Percentiles rank a stretch among this genome's conserved stretches.
Evolutionary conservation across 2,113 vertebrate species (phyloP).

Genomic region (Rhabdornis inornatus): DNA sequence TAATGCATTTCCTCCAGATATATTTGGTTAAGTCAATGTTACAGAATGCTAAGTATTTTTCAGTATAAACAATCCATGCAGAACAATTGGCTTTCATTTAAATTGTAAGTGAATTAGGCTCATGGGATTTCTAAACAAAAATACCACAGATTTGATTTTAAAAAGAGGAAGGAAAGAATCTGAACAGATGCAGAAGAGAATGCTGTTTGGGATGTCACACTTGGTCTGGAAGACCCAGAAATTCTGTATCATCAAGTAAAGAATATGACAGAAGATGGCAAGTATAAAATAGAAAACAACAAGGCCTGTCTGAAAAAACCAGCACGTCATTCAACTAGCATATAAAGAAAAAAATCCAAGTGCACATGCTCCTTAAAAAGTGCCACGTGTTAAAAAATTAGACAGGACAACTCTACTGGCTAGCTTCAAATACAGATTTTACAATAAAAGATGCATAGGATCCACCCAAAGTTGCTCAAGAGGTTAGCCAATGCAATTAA

Average conservation of each 20-base stretch:
- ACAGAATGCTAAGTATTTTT: not conserved
- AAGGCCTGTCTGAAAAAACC: not conserved
- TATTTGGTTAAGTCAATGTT: not conserved
- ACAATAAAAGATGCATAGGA: not conserved
- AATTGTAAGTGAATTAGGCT: not conserved
- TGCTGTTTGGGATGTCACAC: not conserved
- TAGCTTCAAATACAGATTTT: not conserved
- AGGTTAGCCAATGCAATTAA: not conserved
- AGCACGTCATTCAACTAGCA: not conserved
- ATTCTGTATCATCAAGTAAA: not conserved
- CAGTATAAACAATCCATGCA: not conserved
- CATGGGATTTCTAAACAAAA: not conserved
- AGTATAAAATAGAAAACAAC: not conserved
- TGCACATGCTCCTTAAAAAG: not conserved
- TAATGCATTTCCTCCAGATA: not conserved
- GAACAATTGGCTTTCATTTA: not conserved
- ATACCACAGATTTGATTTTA: not conserved
- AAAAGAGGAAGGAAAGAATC: not conserved
- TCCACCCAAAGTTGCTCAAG: not conserved
- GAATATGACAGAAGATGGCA: not conserved
- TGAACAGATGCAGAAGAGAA: not conserved
- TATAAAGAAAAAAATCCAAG: not conserved
- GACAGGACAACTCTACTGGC: not conserved
- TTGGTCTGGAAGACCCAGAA: not conserved
- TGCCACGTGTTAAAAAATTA: not conserved